A percentile compares a stretch with the other conserved stretches of the same genome.
Evolutionary conservation across 1,140 invertebrate species (phyloP).

Genomic region (Aphidius ervi): DNA sequence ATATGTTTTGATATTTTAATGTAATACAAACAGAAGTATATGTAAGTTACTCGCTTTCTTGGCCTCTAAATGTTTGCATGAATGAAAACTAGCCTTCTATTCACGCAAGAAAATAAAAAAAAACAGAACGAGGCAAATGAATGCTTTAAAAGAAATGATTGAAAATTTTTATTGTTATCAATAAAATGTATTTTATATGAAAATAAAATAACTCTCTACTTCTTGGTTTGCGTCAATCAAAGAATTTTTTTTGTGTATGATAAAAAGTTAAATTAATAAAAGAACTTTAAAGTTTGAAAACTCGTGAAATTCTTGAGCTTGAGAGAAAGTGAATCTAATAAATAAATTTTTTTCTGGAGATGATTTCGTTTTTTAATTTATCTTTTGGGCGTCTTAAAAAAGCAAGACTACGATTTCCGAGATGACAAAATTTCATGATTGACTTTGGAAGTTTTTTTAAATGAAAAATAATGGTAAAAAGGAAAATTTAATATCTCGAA

Average conservation of each 20-base stretch:
- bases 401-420: no score
- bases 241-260: neutral
- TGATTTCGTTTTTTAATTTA: no score
- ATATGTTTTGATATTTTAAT: neutral
- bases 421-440: no score
- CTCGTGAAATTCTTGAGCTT: no score
- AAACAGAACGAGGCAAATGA: neutral
- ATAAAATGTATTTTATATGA: neutral
- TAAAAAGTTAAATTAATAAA: no score
- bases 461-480: no score
- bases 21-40: neutral
- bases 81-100: slow-evolving; percentile 17
- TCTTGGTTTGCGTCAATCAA: neutral
- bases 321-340: no score
- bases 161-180: neutral
- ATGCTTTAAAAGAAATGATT: neutral
- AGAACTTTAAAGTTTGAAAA: no score
- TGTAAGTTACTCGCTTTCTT: neutral
- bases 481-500: no score
- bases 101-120: slow-evolving; percentile 5
- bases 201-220: neutral
- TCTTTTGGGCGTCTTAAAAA: no score
- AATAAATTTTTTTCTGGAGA: no score
- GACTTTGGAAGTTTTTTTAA: no score
- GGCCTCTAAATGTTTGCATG: slow-evolving; percentile 12